phyloP scores from a whole-genome alignment of 1,140 invertebrate genomes.

The Sitodiplosis mosellana region DNA sequence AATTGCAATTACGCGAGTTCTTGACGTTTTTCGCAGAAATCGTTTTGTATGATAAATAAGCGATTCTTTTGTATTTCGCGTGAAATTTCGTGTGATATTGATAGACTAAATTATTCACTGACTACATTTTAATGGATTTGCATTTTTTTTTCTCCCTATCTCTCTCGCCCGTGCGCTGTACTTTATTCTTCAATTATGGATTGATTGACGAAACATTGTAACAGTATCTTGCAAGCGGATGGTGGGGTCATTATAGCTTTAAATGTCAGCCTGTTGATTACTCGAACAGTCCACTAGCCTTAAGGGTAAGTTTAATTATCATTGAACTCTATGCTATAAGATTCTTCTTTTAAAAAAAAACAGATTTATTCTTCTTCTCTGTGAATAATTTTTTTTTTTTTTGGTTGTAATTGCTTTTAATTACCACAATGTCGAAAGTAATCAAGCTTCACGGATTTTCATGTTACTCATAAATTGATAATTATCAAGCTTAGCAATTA shows the following conservation, averaged over 20 bases:
- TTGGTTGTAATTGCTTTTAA: too few relatives aligned
- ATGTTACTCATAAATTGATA: too few relatives aligned
- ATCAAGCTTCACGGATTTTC: too few relatives aligned
- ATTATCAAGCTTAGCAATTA: too few relatives aligned
- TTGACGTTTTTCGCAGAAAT: too few relatives aligned
- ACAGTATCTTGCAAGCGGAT: constrained; percentile 68
- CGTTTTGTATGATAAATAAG: too few relatives aligned
- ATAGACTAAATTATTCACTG: neutral
- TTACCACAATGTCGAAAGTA: too few relatives aligned
- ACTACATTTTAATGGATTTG: neutral
- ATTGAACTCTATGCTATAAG: neutral
- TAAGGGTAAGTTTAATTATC: constrained; percentile 47
- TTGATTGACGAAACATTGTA: neutral
- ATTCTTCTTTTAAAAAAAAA: too few relatives aligned
- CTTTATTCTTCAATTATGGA: too few relatives aligned
- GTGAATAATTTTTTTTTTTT: neutral
- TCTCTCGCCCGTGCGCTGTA: neutral
- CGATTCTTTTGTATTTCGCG: too few relatives aligned
- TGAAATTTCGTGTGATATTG: neutral
- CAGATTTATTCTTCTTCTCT: neutral
- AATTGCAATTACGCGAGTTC: too few relatives aligned
- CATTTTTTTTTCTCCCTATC: constrained; percentile 4
- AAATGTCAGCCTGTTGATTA: constrained; percentile 89
- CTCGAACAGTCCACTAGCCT: constrained; percentile 57
- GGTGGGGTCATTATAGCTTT: constrained; percentile 76